A percentile compares a stretch with the other conserved stretches of the same genome.
Conservation (phyloP, 1,140 invertebrate species). For the Nymphalis io region DNA sequence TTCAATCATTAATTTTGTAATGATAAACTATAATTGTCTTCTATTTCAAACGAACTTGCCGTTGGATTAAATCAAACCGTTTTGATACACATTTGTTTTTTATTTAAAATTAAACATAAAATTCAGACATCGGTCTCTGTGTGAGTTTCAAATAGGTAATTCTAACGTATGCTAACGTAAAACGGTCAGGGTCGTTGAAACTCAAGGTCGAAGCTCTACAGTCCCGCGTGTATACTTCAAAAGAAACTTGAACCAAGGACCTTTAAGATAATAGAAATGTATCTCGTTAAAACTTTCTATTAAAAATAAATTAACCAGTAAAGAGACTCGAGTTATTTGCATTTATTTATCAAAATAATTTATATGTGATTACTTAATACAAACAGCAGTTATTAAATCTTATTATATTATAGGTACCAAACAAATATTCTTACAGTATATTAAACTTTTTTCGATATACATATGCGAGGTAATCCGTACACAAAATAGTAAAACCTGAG, state of each 20-base stretch:
- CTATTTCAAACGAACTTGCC: not conserved
- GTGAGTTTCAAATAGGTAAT: conserved; percentile 21
- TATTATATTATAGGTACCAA: no score
- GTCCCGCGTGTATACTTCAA: conserved; percentile 23
- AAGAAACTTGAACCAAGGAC: conserved; percentile 19
- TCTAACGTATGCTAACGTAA: conserved; percentile 19
- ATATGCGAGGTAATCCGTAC: conserved; percentile 19
- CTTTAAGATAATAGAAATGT: conserved; percentile 19
- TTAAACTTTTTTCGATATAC: not conserved
- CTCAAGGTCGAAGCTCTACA: conserved; percentile 22
- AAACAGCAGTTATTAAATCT: not conserved
- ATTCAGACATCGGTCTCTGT: not conserved
- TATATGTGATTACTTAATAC: not conserved
- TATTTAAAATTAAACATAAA: conserved; percentile 1
- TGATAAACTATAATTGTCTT: no score
- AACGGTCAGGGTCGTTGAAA: conserved; percentile 27
- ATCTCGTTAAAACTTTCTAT: not conserved
- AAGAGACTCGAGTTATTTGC: not conserved
- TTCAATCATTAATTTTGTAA: no score
- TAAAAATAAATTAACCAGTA: not conserved
- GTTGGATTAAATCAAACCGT: not conserved
- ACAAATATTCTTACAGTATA: no score
- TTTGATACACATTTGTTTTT: not conserved
- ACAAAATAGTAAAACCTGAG: conserved; percentile 24
- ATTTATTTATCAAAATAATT: not conserved